Conservation (phyloP, 2,888 invertebrate genomes). For the Eucriotettix oculatus region DNA sequence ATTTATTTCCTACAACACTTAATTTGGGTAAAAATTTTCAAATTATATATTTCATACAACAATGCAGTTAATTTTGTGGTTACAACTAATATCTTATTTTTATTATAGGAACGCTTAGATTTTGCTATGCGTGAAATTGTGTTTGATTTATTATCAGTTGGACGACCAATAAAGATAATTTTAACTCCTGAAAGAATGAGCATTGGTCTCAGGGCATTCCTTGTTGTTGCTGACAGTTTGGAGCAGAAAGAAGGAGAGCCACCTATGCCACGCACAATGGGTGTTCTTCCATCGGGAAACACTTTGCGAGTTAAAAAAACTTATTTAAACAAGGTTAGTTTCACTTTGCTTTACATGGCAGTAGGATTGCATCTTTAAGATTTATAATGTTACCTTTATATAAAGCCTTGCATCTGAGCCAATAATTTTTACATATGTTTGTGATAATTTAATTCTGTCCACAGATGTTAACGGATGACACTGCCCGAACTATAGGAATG, state of each 20-base stretch:
- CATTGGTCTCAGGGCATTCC: slow-evolving; percentile 90
- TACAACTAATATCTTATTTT: background rate
- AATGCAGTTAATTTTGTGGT: background rate
- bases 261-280: slow-evolving; percentile 94
- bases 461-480: slow-evolving; percentile 82
- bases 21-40: background rate
- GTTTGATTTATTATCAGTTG: slow-evolving; percentile 91
- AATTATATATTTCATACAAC: background rate
- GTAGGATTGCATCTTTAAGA: no score
- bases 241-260: slow-evolving; percentile 99
- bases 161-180: slow-evolving; percentile 82
- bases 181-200: slow-evolving; percentile 94
- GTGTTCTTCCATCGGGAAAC: slow-evolving; percentile 87
- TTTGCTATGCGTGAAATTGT: slow-evolving; percentile 99
- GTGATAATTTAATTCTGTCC: background rate
- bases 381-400: no score
- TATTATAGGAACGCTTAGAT: slow-evolving; percentile 65
- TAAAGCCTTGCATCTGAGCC: no score
- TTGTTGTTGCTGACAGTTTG: slow-evolving; percentile 94
- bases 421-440: no score
- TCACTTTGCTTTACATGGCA: background rate
- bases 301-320: slow-evolving; percentile 90
- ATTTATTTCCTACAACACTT: no score
- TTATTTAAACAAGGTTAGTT: slow-evolving; percentile 64
- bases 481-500: slow-evolving; percentile 92